These are phyloP conservation scores for Portevinia maculata DNA, from an alignment of 2,888 invertebrate genomes.

Conservation along the genomic window DNA sequence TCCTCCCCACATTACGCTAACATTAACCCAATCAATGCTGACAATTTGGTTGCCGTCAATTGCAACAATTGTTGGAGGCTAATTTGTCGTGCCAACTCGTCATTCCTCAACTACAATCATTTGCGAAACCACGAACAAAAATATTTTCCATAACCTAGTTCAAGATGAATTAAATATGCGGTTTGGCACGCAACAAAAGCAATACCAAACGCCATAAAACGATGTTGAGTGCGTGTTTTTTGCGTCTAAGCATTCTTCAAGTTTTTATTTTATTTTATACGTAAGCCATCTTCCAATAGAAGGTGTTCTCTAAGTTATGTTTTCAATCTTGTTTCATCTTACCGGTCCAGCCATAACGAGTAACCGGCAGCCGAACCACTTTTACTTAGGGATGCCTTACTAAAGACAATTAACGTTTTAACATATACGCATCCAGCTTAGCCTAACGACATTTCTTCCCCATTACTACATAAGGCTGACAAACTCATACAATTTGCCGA, in stretches of 20 bases:
- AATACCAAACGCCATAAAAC: not conserved
- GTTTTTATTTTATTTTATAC: not conserved
- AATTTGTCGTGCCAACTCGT: no score
- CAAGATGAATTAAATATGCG: not conserved
- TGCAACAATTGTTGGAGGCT: no score
- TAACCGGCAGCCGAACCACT: not conserved
- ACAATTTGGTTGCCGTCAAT: no score
- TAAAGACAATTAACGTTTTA: not conserved
- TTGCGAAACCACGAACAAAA: no score
- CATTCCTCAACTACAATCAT: not conserved
- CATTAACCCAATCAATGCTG: no score
- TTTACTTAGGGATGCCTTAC: not conserved
- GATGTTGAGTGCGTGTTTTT: not conserved
- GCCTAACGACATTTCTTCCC: not conserved
- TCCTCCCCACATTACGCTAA: no score
- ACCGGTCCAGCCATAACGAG: not conserved
- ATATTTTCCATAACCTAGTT: not conserved
- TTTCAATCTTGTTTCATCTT: not conserved
- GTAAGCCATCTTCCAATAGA: no score
- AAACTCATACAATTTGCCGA: slow-evolving; percentile 1
- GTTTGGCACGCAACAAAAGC: not conserved
- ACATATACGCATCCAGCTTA: not conserved
- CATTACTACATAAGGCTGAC: not conserved
- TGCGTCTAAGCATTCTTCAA: not conserved
- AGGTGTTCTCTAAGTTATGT: not conserved